phyloP scores from a whole-genome alignment of 2,888 invertebrate species.

The Ctena decussata region DNA sequence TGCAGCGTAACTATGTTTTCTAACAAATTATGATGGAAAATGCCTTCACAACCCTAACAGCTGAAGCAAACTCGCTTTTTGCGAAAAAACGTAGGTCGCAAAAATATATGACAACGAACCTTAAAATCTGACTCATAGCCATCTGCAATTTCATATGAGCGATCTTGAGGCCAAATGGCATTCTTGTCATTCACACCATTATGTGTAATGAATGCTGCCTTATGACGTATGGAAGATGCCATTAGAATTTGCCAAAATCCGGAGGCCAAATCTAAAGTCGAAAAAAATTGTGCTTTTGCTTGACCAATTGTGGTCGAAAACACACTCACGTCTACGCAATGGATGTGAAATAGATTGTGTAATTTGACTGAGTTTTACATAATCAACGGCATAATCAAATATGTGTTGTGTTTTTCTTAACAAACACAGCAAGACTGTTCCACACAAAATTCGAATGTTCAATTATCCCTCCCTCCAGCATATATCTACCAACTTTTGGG shows the following conservation, averaged over 20 bases:
- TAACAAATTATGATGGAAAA: too few relatives aligned
- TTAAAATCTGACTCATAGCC: too few relatives aligned
- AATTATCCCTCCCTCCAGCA: slow-evolving; percentile 36
- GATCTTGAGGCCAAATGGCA: slow-evolving; percentile 62
- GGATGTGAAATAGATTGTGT: slow-evolving; percentile 23
- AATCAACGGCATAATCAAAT: slow-evolving; percentile 36
- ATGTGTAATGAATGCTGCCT: slow-evolving; percentile 56
- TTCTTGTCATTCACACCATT: slow-evolving; percentile 48
- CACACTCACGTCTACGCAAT: slow-evolving; percentile 32
- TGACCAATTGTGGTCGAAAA: slow-evolving; percentile 34
- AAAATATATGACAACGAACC: too few relatives aligned
- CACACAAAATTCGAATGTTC: slow-evolving; percentile 39
- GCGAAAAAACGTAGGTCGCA: too few relatives aligned
- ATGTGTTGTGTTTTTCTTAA: slow-evolving; percentile 22
- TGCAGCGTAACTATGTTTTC: too few relatives aligned
- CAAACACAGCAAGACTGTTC: slow-evolving; percentile 33
- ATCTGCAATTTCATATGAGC: slow-evolving; percentile 49
- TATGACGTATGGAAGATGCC: slow-evolving; percentile 31
- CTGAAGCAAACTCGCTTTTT: too few relatives aligned
- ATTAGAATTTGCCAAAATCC: slow-evolving; percentile 57
- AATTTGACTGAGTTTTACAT: slow-evolving; percentile 27
- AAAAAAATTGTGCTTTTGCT: slow-evolving; percentile 10
- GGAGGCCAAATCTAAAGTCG: slow-evolving; percentile 27
- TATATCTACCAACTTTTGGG: slow-evolving; percentile 21
- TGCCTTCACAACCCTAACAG: too few relatives aligned